phyloP scores from a whole-genome alignment of 2,888 invertebrate species.

The Melieria omissa region DNA sequence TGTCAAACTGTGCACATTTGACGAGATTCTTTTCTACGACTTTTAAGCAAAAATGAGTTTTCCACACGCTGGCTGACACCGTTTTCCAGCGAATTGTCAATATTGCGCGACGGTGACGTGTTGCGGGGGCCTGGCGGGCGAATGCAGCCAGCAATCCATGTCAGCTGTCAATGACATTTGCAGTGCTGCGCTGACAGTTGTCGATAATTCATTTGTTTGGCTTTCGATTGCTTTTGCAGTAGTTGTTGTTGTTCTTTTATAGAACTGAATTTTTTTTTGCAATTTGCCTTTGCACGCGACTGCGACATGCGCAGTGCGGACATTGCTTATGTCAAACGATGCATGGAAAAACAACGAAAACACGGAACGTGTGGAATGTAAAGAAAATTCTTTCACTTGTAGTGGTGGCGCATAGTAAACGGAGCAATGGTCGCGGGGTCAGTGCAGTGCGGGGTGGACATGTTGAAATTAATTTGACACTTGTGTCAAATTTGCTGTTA shows the following conservation, averaged over 20 bases:
- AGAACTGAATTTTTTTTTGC: constrained; percentile 19
- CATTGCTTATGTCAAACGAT: constrained; percentile 10
- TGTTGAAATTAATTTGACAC: neutral
- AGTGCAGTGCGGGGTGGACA: no score
- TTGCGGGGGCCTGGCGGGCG: no score
- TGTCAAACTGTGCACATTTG: no score
- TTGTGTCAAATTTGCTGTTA: neutral
- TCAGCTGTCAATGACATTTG: constrained; percentile 46
- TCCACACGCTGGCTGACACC: no score
- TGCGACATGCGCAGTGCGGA: no score
- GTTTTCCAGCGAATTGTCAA: no score
- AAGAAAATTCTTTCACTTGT: neutral
- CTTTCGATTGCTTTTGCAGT: constrained; percentile 9
- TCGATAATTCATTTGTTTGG: neutral
- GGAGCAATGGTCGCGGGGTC: neutral
- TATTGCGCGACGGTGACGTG: no score
- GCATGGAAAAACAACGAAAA: neutral
- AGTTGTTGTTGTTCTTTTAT: constrained; percentile 17
- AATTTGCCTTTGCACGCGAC: neutral
- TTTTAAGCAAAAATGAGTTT: no score
- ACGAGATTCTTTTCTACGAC: no score
- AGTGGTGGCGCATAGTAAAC: neutral
- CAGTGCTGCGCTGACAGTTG: constrained; percentile 32
- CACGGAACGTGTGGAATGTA: constrained; percentile 28
- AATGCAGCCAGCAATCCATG: constrained; percentile 28